A percentile compares a stretch with the other conserved stretches of the same genome.
Evolutionary conservation across 1,140 invertebrate genomes (phyloP).

Genomic region (Polypedilum pembai): DNA sequence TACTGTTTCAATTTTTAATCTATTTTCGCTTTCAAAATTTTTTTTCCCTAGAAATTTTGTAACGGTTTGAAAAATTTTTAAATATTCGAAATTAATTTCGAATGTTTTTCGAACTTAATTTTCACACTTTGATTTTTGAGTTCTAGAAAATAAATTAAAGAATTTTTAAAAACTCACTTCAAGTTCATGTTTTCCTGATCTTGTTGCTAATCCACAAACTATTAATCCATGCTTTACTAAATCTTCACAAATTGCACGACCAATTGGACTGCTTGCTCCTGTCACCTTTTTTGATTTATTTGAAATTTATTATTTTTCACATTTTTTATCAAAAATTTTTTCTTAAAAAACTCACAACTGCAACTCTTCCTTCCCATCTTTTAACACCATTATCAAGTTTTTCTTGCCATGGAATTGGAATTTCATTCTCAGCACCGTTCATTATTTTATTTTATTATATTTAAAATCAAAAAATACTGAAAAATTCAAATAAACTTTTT

Average conservation of each 20-base stretch:
- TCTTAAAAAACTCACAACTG: conserved; percentile 39
- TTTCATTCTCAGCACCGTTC: not conserved
- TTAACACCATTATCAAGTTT: not conserved
- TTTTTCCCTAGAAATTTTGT: too few relatives aligned
- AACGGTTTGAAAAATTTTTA: too few relatives aligned
- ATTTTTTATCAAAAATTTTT: too few relatives aligned
- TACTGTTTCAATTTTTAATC: too few relatives aligned
- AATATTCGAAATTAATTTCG: too few relatives aligned
- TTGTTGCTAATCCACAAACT: conserved; percentile 28
- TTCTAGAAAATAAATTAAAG: too few relatives aligned
- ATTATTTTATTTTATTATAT: not conserved
- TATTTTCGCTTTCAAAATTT: too few relatives aligned
- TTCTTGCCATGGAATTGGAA: not conserved
- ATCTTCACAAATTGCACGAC: conserved; percentile 33
- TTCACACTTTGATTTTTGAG: too few relatives aligned
- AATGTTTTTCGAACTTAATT: too few relatives aligned
- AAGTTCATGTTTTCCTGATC: not conserved
- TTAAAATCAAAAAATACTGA: not conserved
- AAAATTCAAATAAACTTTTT: not conserved
- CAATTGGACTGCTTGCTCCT: conserved; percentile 46
- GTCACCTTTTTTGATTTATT: conserved; percentile 36
- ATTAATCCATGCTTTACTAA: conserved; percentile 30
- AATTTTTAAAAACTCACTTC: not conserved
- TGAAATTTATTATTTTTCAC: too few relatives aligned
- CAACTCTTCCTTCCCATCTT: conserved; percentile 43